Base-by-base conservation (phyloP, 2,888 invertebrate genomes). In the Melinaea marsaeus region DNA sequence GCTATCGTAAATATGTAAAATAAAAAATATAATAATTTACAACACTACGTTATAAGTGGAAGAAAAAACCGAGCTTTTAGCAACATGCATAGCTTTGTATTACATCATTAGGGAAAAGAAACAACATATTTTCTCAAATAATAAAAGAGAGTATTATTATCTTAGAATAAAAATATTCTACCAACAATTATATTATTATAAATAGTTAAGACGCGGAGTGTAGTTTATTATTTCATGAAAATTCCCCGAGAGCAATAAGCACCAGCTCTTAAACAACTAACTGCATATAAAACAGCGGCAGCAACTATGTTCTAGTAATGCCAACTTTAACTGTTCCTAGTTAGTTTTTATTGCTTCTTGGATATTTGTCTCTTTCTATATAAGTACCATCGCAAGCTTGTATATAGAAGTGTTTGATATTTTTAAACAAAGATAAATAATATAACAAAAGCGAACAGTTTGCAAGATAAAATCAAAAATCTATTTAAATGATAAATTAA, bases 331-430 rank as follows among this genome's bases (percentile, higher is more conserved):
- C 73, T 67, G 51, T 51, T 51, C 32, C 51, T 51, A 51, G 51
- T 51, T 51, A 73, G 73, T 71, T 67, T 74, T 74, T 73, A 76
- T 78, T 78, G 75, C 75, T 66, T 81, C 83, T 80, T 81, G 9
- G 51, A 54, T 57, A 62, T 42, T 57, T 62, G 48, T 42, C 57
- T 13, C 33, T 22, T 3, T 13, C 35, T 47, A 33, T 42, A 55
- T 22, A 58, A 58, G 33, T 47, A 58, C 55, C 61, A 42, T 54
- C 51, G 42, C 51, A 42, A 54, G 54, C 42, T 42, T 42, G 7
- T 42, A 42, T 42, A 42, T 42, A 9, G 9, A 37, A 37, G 7
- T 37, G 7, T 3, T 42, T 42, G 42, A 42, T 42, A 42, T 42
- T 42, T 9, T 37, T 6, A 6, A 37, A 2, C 37, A 37, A 37